Evolutionary conservation across 2,888 invertebrate genomes (phyloP), one percentile per base, ranked within the genome.

Genomic region (Troides helena): DNA sequence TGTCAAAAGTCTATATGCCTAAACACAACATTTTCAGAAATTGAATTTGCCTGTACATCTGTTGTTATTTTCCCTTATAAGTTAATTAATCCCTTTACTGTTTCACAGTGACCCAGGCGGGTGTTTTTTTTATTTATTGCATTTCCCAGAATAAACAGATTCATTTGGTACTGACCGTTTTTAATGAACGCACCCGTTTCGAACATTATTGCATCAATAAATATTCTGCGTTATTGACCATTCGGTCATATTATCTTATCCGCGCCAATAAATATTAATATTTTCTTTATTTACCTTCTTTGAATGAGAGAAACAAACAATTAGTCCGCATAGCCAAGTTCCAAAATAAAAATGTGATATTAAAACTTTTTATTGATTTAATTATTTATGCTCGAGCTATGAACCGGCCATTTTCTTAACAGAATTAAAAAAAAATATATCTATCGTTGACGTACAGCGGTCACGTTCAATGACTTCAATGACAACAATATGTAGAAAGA

Each of bases 1-100:
- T 23, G 30, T 66, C 39, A 36, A 14, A 65, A 46, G 23, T 65
- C 57, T 18, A 25, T 23, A 17, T 63, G 21, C 58, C 65, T 57
- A 57, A 23, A 30, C 58, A 59, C 14, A 59, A 59, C 43, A 30
- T 12, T 43, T 66, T 60, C 46, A 46, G 21, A 46, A 12, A 62
- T 43, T 25, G 2, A 62, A 68, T 68, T 68, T 58, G 62, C 18
- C 2, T 50, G 50, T 30, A 68, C 57, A 25, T 8, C 21, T n/a
- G 46, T 67, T 67, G 62, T 62, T 61, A 58, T 68, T 67, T 62
- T 39, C 68, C 62, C 62, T 43, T 63, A 46, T 62, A 68, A 68
- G 25, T 68, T 68, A 68, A 68, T 68, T 62, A 58, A n/a, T 39
- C 23, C 23, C 57, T 43, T 68, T 62, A 57, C 46, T 62, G 56